phyloP scores from a whole-genome alignment of 2,888 invertebrate species.

The Gnatocerus cornutus region DNA sequence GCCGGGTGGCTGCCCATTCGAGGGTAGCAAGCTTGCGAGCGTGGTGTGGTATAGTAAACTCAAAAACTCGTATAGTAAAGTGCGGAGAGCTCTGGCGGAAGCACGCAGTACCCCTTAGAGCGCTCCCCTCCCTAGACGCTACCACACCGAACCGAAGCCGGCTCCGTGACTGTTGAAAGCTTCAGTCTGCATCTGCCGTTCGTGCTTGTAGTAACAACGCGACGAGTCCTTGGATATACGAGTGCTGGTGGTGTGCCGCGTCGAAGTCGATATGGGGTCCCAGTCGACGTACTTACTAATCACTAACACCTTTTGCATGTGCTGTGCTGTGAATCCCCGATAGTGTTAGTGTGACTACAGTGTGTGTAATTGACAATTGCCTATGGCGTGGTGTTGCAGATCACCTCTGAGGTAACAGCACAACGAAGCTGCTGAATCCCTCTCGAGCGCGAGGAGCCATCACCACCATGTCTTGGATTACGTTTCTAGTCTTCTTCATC shows the following conservation, averaged over 20 bases:
- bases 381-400: constrained; percentile 71
- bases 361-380: constrained; percentile 61
- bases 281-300: constrained; percentile 55
- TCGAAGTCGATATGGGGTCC: constrained; percentile 63
- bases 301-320: constrained; percentile 60
- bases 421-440: constrained; percentile 67
- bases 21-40: constrained; percentile 67
- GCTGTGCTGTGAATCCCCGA: constrained; percentile 61
- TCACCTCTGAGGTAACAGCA: constrained; percentile 70
- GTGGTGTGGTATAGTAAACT: constrained; percentile 44
- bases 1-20: constrained; percentile 68
- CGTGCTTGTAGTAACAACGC: constrained; percentile 33
- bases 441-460: constrained; percentile 55
- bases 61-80: constrained; percentile 41
- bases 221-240: constrained; percentile 46
- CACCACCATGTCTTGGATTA: constrained; percentile 70
- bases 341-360: constrained; percentile 55
- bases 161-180: constrained; percentile 54
- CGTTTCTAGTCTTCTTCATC: constrained; percentile 65
- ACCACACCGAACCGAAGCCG: constrained; percentile 64
- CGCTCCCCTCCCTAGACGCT: constrained; percentile 67
- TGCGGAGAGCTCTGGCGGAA: constrained; percentile 63
- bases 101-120: constrained; percentile 69
- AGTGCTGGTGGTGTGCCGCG: constrained; percentile 54
- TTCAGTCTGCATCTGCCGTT: constrained; percentile 66